These are phyloP conservation scores for Zaprionus davidi DNA, from an alignment of 1,140 invertebrate species.

Conservation along the genomic window DNA sequence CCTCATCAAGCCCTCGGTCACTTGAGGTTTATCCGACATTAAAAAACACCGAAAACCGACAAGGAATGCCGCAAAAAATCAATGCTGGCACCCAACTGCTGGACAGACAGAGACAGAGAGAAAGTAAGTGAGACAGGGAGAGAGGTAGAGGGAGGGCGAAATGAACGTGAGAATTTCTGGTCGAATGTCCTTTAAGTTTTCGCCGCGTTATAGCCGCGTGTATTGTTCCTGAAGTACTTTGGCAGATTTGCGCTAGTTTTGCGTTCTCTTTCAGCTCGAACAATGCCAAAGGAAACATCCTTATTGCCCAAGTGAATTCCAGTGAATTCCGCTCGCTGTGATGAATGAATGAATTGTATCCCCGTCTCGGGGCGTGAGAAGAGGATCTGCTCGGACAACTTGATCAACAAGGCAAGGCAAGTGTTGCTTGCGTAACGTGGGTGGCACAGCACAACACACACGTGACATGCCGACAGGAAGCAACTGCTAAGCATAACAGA, in stretches of 20 bases:
- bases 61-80: constrained; percentile 58
- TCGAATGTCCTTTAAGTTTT: constrained; percentile 77
- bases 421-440: constrained; percentile 61
- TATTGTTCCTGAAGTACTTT: constrained; percentile 70
- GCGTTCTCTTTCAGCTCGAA: constrained; percentile 7
- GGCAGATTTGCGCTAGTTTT: constrained; percentile 77
- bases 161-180: constrained; percentile 72
- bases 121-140: background rate
- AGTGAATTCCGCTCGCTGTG: constrained; percentile 45
- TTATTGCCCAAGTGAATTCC: constrained; percentile 63
- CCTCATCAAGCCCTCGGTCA: constrained; percentile 77
- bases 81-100: constrained; percentile 26
- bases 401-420: constrained; percentile 30
- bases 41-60: constrained; percentile 40
- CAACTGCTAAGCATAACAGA: constrained; percentile 26
- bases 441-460: constrained; percentile 52
- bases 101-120: background rate
- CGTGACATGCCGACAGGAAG: constrained; percentile 64
- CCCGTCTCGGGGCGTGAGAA: constrained; percentile 65
- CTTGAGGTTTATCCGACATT: constrained; percentile 77
- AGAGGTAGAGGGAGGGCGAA: constrained; percentile 10
- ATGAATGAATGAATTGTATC: constrained; percentile 39
- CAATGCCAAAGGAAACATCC: constrained; percentile 32
- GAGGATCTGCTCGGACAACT: constrained; percentile 54
- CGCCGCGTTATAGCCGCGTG: constrained; percentile 53